Conservation (phyloP, 2,797 vertebrate species). For the Anguilla obscura region DNA sequence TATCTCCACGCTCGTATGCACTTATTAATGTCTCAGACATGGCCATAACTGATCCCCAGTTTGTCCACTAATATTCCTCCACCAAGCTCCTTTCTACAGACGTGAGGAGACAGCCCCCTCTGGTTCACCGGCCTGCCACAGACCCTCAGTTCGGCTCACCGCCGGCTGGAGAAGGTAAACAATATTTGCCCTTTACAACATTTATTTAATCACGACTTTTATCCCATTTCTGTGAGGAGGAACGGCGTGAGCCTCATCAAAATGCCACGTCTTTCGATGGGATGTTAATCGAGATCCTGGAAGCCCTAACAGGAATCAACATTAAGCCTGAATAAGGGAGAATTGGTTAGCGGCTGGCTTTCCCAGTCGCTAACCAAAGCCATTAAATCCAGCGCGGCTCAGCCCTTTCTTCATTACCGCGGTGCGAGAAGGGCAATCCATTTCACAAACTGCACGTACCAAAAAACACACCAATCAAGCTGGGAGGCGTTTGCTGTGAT, state of each 20-base stretch:
- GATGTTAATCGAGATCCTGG: constrained; percentile 12
- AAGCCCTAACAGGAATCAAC: constrained; percentile 1
- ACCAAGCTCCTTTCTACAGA: no score
- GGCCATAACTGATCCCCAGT: not conserved
- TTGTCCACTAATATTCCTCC: not conserved
- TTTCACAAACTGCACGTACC: not conserved
- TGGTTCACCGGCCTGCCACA: not conserved
- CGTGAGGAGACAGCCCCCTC: no score
- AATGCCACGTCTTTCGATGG: constrained; percentile 1
- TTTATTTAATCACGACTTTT: constrained; percentile 9
- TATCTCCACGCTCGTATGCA: not conserved
- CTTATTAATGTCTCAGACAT: not conserved
- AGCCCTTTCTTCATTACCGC: not conserved
- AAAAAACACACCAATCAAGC: not conserved
- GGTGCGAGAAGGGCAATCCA: not conserved
- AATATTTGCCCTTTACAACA: not conserved
- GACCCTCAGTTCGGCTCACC: not conserved
- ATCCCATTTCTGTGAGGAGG: not conserved
- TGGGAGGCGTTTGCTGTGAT: not conserved
- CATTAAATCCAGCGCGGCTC: not conserved
- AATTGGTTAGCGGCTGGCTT: not conserved
- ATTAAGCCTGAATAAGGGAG: not conserved
- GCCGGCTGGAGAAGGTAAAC: not conserved
- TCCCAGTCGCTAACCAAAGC: not conserved
- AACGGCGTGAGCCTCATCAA: constrained; percentile 16